Evolutionary conservation across 2,113 vertebrate species (phyloP).

Genomic region (Pungitius pungitius): DNA sequence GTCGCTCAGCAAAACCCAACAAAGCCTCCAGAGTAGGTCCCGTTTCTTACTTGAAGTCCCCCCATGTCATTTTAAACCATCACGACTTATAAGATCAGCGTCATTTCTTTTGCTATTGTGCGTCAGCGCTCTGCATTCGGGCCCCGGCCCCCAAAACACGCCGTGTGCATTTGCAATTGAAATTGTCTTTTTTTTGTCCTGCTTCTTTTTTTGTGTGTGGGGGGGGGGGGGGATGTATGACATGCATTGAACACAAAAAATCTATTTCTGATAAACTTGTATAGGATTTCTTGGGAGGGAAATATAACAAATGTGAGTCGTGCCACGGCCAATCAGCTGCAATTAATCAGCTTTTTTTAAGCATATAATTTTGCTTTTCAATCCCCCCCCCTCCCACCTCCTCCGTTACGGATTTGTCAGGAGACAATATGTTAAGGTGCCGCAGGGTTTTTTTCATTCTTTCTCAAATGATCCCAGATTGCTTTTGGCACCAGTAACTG

Average conservation of each 20-base stretch:
- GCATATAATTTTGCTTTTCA: slow-evolving; percentile 47
- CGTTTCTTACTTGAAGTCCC: slow-evolving; percentile 18
- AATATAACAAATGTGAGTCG: slow-evolving; percentile 30
- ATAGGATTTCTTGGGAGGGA: neutral
- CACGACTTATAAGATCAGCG: slow-evolving; percentile 35
- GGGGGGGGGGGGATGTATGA: neutral
- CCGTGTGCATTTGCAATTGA: slow-evolving; percentile 20
- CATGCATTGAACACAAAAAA: neutral
- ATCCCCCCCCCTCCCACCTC: slow-evolving; percentile 45
- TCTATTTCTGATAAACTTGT: slow-evolving; percentile 17
- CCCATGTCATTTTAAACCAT: slow-evolving; percentile 30
- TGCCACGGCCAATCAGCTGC: slow-evolving; percentile 3
- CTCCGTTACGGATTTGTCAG: slow-evolving; percentile 59
- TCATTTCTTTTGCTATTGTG: slow-evolving; percentile 55
- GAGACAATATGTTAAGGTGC: slow-evolving; percentile 68
- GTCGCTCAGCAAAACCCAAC: slow-evolving; percentile 27
- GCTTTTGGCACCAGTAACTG: slow-evolving; percentile 59
- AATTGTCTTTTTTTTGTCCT: neutral
- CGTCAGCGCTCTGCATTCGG: slow-evolving; percentile 35
- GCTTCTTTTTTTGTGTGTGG: neutral
- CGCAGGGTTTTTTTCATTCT: slow-evolving; percentile 69
- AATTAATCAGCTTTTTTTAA: slow-evolving; percentile 4
- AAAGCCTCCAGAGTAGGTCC: slow-evolving; percentile 24
- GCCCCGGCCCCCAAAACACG: slow-evolving; percentile 24
- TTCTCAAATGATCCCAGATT: slow-evolving; percentile 66